These are phyloP conservation scores for Rostratula benghalensis DNA, from an alignment of 2,113 vertebrate genomes.

Conservation along the genomic window DNA sequence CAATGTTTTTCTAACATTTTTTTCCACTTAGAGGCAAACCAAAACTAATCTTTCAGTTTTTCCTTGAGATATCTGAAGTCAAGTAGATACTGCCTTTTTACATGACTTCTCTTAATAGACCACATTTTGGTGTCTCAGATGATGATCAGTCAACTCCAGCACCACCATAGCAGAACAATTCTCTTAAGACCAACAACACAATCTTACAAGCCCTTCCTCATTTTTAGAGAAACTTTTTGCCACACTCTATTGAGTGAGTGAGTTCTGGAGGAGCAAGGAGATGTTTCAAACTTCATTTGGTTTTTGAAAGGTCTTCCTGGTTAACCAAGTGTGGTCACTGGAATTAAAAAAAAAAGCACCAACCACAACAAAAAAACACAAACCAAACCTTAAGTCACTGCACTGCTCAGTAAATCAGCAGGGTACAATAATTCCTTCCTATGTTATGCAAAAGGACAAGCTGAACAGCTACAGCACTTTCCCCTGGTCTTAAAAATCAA, in stretches of 20 bases:
- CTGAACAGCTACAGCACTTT: not conserved
- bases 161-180: not conserved
- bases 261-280: not conserved
- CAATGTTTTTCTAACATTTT: not conserved
- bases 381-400: not conserved
- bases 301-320: not conserved
- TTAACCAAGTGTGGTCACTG: not conserved
- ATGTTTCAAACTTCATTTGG: not conserved
- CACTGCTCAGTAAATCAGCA: not conserved
- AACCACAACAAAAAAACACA: too few relatives aligned
- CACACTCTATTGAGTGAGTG: not conserved
- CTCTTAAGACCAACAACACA: not conserved
- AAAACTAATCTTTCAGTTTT: not conserved
- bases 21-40: not conserved
- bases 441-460: not conserved
- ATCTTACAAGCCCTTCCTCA: not conserved
- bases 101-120: not conserved
- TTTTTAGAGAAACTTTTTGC: not conserved
- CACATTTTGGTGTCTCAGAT: not conserved
- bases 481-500: not conserved
- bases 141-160: not conserved
- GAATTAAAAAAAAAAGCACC: not conserved
- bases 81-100: not conserved
- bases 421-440: not conserved
- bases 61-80: not conserved